Conservation (phyloP, 2,888 invertebrate species). For the Diploptera punctata region DNA sequence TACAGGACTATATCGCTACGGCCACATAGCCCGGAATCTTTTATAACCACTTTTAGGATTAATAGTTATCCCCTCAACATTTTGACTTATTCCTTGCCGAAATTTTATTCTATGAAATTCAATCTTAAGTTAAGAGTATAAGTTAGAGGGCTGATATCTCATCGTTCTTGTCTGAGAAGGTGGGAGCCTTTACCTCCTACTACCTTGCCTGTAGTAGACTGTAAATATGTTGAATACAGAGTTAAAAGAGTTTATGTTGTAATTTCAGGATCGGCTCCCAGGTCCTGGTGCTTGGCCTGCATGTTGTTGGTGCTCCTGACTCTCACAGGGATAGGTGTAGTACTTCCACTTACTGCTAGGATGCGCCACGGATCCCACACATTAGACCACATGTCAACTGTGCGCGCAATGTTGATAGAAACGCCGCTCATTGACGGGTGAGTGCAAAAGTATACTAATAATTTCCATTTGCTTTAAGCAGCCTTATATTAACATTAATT, state of each 20-base stretch:
- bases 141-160: no score
- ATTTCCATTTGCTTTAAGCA: no score
- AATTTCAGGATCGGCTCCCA: constrained; percentile 30
- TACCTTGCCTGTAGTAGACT: not conserved
- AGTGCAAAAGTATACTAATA: no score
- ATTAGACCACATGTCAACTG: constrained; percentile 69
- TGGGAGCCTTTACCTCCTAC: not conserved
- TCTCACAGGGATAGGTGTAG: constrained; percentile 43
- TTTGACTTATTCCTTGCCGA: no score
- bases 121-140: no score
- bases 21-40: no score
- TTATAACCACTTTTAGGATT: no score
- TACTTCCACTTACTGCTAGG: constrained; percentile 43
- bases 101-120: no score
- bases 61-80: no score
- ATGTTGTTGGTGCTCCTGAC: constrained; percentile 43
- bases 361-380: constrained; percentile 47
- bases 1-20: no score
- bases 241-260: not conserved
- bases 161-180: no score
- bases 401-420: constrained; percentile 69
- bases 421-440: constrained; percentile 74
- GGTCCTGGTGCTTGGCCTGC: constrained; percentile 43
- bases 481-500: no score
- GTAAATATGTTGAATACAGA: not conserved